phyloP scores from a whole-genome alignment of 2,113 vertebrate species.

The Campylorhamphus procurvoides region DNA sequence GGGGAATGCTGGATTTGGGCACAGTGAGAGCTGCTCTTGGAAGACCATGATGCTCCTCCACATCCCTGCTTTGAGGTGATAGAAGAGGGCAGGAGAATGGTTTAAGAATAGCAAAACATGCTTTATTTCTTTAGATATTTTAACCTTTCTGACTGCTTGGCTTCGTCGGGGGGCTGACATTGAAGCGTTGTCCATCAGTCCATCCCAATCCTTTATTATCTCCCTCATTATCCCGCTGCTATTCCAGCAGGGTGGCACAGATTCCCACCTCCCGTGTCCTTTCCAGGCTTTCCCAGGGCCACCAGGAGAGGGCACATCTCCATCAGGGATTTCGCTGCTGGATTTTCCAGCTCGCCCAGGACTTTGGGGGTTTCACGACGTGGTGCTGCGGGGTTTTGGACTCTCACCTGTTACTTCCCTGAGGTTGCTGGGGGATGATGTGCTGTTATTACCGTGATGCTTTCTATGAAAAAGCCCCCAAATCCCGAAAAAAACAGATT shows the following conservation, averaged over 20 bases:
- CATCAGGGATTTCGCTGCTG: not conserved
- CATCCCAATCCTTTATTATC: not conserved
- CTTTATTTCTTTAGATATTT: not conserved
- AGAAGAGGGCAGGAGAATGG: not conserved
- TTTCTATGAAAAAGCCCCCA: not conserved
- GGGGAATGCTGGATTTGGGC: not conserved
- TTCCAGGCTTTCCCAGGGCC: not conserved
- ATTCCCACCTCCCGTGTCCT: not conserved
- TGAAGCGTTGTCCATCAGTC: not conserved
- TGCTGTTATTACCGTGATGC: not conserved
- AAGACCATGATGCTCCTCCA: not conserved
- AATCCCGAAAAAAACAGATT: not conserved
- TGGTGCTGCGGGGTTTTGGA: not conserved
- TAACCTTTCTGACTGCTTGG: not conserved
- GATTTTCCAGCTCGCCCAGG: not conserved
- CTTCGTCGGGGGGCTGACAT: not conserved
- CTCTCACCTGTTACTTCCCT: not conserved
- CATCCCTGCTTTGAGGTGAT: not conserved
- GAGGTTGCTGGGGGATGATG: not conserved
- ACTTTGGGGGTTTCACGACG: not conserved
- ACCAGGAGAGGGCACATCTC: slow-evolving; percentile 59
- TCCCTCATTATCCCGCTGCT: not conserved
- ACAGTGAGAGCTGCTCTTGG: not conserved
- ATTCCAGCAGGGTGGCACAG: not conserved
- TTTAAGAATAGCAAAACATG: not conserved